phyloP scores from a whole-genome alignment of 2,797 vertebrate genomes.

The Halcyon leucocephala region DNA sequence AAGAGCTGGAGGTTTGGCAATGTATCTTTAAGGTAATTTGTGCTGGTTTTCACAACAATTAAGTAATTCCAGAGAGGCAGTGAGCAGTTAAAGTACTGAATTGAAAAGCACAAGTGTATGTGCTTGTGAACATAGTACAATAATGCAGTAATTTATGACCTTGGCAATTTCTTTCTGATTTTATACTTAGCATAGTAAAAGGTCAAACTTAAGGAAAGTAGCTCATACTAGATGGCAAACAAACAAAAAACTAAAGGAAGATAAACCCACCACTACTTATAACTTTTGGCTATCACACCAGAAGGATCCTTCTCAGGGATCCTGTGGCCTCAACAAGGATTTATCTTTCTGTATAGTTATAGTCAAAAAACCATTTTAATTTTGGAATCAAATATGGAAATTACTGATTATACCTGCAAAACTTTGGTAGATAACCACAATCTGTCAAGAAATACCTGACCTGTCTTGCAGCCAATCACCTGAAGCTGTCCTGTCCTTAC shows the following conservation, averaged over 20 bases:
- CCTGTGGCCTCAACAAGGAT: not conserved
- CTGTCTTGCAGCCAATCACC: not conserved
- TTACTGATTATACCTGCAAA: not conserved
- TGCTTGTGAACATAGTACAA: not conserved
- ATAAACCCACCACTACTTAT: not conserved
- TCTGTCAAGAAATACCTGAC: not conserved
- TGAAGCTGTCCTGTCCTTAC: not conserved
- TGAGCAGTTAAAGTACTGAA: not conserved
- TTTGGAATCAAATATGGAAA: not conserved
- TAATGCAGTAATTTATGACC: not conserved
- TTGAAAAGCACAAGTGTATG: not conserved
- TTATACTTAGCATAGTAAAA: not conserved
- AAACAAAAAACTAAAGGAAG: not conserved
- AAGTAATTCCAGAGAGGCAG: constrained; percentile 8
- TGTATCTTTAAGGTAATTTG: constrained; percentile 2
- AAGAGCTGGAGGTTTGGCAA: not conserved
- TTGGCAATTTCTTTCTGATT: not conserved
- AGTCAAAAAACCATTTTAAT: not conserved
- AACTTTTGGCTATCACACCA: not conserved
- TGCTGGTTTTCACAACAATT: not conserved
- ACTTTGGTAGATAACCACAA: not conserved
- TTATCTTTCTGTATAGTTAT: not conserved
- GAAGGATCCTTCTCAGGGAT: not conserved
- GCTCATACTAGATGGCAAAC: not conserved
- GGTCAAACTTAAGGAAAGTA: not conserved